Base-by-base conservation (phyloP, 1,140 invertebrate genomes). In the Apocrypta bakeri region DNA sequence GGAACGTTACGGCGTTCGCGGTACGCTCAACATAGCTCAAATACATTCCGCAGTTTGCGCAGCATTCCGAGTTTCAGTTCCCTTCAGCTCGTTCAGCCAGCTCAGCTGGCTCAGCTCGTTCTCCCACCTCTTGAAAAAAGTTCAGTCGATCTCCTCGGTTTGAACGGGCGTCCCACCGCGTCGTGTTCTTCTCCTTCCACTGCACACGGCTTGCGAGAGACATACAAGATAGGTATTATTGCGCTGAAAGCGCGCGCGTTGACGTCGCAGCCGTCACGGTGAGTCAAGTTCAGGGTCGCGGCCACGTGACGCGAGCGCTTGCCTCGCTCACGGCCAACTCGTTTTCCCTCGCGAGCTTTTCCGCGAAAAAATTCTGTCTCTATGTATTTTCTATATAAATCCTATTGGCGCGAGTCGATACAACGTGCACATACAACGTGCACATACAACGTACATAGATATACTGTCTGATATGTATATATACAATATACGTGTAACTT, bases 241-340 rank as follows among this genome's bases (percentile, higher is more conserved):
- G 33, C 33, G 2, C 77, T 21, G 40, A 14, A 24, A 27, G 8
- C 21, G 29, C 69, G 68, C 71, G 31, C 31, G 79, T 31, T 66
- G 69, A 40, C 48, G 79, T 27, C 24, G 81, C 73, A 69, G 56
- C 56, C 74, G 68, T 78, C 72, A 73, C 68, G 76, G 21, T 64
- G 81, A 83, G 81, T 83, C 81, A 83, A 83, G 81, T 83, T 83
- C 81, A 83, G 81, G 81, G 81, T 83, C 81, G 73, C 24, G 25
- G 31, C 66, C 68, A 63, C 74, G 73, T 76, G 81, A 77, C 42
- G 64, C 68, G 48, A 40, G 25, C 42, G 69, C 64, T 72, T 24
- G 64, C 80, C 73, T 66, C 9, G 73, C 40, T 82, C 64, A 61
- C 25, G 29, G 81, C 27, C 48, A 40, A 14, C 61, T 17, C 69